Evolutionary conservation across 2,888 invertebrate species (phyloP).

Genomic region (Melanostoma scalare): DNA sequence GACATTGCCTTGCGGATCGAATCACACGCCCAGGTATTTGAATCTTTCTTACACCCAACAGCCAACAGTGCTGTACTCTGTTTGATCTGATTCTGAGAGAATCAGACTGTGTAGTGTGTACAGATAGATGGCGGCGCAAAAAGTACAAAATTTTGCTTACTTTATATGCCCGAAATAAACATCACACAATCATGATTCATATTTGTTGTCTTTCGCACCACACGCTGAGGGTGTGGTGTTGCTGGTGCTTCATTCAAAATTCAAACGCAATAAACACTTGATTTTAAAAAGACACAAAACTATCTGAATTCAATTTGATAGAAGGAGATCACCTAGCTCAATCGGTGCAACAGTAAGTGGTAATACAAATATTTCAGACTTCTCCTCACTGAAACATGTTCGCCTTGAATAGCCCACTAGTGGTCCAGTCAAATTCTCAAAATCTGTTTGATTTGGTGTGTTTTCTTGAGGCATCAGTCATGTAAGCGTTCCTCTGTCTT

Average conservation of each 20-base stretch:
- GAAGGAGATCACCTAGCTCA: conserved; percentile 28
- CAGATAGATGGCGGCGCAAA: not conserved
- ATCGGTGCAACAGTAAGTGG: conserved; percentile 35
- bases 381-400: not conserved
- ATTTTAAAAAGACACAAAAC: conserved; percentile 27
- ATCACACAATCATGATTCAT: conserved; percentile 52
- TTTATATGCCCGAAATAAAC: conserved; percentile 58
- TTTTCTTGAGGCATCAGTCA: not conserved
- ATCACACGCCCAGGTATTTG: conserved; percentile 37
- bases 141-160: conserved; percentile 41
- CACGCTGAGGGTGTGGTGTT: conserved; percentile 33
- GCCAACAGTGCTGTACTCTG: conserved; percentile 15
- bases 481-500: not conserved
- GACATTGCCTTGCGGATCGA: conserved; percentile 20
- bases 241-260: conserved; percentile 5
- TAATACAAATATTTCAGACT: conserved; percentile 45
- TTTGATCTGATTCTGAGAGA: conserved; percentile 38
- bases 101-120: not conserved
- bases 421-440: not conserved
- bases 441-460: conserved; percentile 27
- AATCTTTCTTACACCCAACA: conserved; percentile 11
- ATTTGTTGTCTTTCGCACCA: conserved; percentile 25
- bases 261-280: conserved; percentile 47
- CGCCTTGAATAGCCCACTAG: not conserved
- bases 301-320: conserved; percentile 24